Evolutionary conservation across 2,113 vertebrate species (phyloP).

Genomic region (Haemorhous mexicanus): DNA sequence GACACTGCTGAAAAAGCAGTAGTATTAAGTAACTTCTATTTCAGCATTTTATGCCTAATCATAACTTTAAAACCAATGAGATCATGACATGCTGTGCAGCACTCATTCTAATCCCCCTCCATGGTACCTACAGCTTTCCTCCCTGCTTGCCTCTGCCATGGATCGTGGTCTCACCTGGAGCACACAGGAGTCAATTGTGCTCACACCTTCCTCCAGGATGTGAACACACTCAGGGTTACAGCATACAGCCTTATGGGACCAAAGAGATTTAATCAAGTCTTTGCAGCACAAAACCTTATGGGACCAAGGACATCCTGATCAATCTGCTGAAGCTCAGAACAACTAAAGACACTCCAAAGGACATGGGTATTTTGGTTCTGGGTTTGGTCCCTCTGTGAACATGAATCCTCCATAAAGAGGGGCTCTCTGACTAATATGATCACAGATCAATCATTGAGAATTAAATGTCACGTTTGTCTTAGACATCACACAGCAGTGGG

Average conservation of each 20-base stretch:
- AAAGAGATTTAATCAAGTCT: neutral
- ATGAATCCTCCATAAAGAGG: neutral
- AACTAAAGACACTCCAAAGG: neutral
- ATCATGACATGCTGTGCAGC: neutral
- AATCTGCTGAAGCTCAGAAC: neutral
- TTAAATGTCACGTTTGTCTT: neutral
- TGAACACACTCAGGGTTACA: neutral
- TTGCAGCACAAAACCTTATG: neutral
- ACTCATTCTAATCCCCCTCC: neutral
- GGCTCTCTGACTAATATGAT: neutral
- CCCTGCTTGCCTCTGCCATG: neutral
- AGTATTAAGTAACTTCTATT: neutral
- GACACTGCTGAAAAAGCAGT: neutral
- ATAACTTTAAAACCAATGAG: neutral
- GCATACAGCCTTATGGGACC: neutral
- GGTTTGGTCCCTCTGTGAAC: neutral
- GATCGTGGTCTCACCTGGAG: neutral
- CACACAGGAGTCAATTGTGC: accelerated
- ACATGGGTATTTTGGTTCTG: neutral
- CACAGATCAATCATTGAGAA: accelerated
- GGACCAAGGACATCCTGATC: neutral
- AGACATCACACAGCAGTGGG: neutral
- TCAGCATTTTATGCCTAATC: neutral
- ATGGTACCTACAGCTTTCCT: neutral
- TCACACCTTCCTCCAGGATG: neutral